Evolutionary conservation across 1,140 invertebrate species (phyloP).

Genomic region (Acyrthosiphon pisum): DNA sequence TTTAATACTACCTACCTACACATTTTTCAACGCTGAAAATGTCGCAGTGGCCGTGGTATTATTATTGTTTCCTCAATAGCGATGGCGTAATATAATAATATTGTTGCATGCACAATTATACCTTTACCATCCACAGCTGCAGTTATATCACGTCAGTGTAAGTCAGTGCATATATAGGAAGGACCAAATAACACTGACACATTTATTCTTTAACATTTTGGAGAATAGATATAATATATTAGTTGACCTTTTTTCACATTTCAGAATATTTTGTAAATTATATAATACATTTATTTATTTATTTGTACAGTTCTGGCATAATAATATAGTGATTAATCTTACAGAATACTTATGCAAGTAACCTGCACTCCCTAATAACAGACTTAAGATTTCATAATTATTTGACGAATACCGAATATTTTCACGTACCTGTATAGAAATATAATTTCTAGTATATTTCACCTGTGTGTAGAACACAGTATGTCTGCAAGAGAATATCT

Average conservation of each 20-base stretch:
- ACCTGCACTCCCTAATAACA: not conserved
- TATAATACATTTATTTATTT: too few relatives aligned
- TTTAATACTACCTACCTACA: too few relatives aligned
- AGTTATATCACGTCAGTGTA: not conserved
- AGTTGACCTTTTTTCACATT: not conserved
- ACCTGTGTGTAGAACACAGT: not conserved
- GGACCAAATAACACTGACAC: not conserved
- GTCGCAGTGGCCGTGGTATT: too few relatives aligned
- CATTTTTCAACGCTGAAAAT: too few relatives aligned
- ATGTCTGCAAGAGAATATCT: not conserved
- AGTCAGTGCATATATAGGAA: not conserved
- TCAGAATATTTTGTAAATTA: not conserved
- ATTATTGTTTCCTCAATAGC: too few relatives aligned
- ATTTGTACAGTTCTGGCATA: not conserved
- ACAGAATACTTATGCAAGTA: not conserved
- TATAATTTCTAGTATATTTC: not conserved
- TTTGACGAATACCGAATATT: not conserved
- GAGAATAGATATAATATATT: too few relatives aligned
- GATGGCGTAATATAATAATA: too few relatives aligned
- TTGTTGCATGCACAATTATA: not conserved
- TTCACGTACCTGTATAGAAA: not conserved
- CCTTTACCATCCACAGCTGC: too few relatives aligned
- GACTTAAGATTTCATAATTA: not conserved
- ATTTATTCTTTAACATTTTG: not conserved
- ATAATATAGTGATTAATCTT: not conserved